Conservation (phyloP, 1,140 invertebrate genomes). For the Stegodyphus dumicola region DNA sequence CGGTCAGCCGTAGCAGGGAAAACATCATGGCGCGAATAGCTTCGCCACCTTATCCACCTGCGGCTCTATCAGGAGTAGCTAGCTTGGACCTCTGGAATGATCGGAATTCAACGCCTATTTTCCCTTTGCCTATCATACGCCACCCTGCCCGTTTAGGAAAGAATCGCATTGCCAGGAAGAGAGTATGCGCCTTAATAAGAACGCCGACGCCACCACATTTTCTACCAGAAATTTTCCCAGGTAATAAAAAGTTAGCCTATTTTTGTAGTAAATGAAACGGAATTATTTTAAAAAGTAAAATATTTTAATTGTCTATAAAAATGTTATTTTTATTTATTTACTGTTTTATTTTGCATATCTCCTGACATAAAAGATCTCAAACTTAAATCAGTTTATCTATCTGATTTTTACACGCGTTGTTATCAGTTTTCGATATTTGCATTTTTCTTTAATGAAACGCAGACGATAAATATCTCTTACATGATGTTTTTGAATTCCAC, state of each 20-base stretch:
- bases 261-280: too few species aligned
- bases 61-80: slow-evolving; percentile 2
- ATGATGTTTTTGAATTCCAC: too few species aligned
- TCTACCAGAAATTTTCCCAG: slow-evolving; percentile 30
- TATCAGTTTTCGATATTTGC: too few species aligned
- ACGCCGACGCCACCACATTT: slow-evolving; percentile 42
- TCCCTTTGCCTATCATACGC: slow-evolving; percentile 42
- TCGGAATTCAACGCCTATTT: slow-evolving; percentile 35
- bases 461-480: too few species aligned
- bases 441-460: too few species aligned
- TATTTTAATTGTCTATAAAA: too few species aligned
- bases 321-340: too few species aligned
- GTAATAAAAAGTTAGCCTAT: neutral
- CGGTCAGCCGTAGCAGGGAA: neutral
- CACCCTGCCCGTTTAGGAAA: slow-evolving; percentile 30
- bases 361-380: too few species aligned
- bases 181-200: slow-evolving; percentile 21
- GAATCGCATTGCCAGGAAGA: slow-evolving; percentile 25
- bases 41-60: slow-evolving; percentile 17
- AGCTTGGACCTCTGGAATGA: slow-evolving; percentile 44
- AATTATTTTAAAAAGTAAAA: too few species aligned
- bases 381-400: too few species aligned
- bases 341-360: too few species aligned
- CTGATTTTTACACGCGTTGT: too few species aligned
- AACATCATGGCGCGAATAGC: neutral